Base-by-base conservation (phyloP, 2,113 vertebrate genomes). In the Probosciger aterrimus region DNA sequence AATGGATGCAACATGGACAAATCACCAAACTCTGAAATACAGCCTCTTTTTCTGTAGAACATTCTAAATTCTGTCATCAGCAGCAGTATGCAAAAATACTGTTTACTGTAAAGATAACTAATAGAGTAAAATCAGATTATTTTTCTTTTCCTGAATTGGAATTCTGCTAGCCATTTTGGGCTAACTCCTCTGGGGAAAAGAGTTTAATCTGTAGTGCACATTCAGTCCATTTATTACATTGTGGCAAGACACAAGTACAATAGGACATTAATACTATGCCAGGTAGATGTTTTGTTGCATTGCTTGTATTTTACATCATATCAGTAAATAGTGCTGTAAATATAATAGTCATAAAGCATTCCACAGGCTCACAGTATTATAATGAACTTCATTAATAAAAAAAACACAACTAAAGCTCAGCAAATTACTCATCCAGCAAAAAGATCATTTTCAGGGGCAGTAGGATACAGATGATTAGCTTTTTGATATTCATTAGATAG, bases 381-480 rank as follows among this genome's bases (percentile, higher is more conserved):
- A 69, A 88, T 74, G 12, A 86, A 69, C 15, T 65, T 85, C 60
- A 92, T 92, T 62, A 63, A 65, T 91, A 33, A 53, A 55, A 92
- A 92, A 94, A 83, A 50, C 82, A 92, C 88, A 94, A 53, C 28
- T 77, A 71, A 88, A 80, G 46, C 46, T 94, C 60, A 62, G 63
- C 14, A 22, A 89, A 57, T n/a, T 77, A 43, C n/a, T 92, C 67
- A 62, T 65, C 62, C 62, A 95, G 49, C 31, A 85, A 65, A 20
- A 65, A 20, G 57, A 76, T 52, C 4, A 20, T 82, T 85, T 86
- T 65, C n/a, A 39, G 9, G n/a, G 37, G 23, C 87, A 74, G 49
- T 85, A 94, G 35, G 70, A 57, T 70, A 55, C 41, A 64, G 62
- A 31, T 63, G 13, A 85, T 90, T 85, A 91, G 27, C 47, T 89